Conservation (phyloP, 2,113 vertebrate genomes). For the Ailuropoda melanoleuca region DNA sequence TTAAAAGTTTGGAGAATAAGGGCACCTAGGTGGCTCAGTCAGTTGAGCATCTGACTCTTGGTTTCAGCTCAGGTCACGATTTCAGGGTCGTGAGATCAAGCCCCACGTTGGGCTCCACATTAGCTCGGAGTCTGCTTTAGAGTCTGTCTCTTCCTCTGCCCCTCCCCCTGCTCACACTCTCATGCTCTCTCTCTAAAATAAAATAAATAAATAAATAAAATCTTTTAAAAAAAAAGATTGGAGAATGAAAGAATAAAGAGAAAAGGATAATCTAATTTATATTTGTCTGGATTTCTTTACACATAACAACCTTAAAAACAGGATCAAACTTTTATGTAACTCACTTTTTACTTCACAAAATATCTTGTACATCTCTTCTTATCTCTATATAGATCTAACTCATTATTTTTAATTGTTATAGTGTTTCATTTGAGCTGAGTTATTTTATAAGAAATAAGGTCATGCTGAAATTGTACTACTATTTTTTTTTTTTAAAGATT, state of each 20-base stretch:
- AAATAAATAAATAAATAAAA: not conserved
- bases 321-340: not conserved
- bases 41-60: not conserved
- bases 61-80: not conserved
- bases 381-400: not conserved
- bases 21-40: not conserved
- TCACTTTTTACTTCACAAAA: conserved; percentile 4
- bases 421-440: not conserved
- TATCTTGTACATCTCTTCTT: not conserved
- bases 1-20: not conserved
- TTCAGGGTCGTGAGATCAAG: not conserved
- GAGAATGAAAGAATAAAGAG: conserved; percentile 22
- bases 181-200: not conserved
- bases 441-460: conserved; percentile 39
- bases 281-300: conserved; percentile 22
- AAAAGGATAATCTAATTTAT: conserved; percentile 36
- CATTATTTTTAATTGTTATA: not conserved
- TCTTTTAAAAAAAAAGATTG: not conserved
- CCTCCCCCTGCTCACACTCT: not conserved
- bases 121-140: not conserved
- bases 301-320: not conserved
- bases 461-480: conserved; percentile 6
- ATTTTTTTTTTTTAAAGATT: too few species aligned
- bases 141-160: not conserved
- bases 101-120: not conserved